Evolutionary conservation across 2,797 vertebrate genomes (phyloP).

Genomic region (Cossypha niveicapilla): DNA sequence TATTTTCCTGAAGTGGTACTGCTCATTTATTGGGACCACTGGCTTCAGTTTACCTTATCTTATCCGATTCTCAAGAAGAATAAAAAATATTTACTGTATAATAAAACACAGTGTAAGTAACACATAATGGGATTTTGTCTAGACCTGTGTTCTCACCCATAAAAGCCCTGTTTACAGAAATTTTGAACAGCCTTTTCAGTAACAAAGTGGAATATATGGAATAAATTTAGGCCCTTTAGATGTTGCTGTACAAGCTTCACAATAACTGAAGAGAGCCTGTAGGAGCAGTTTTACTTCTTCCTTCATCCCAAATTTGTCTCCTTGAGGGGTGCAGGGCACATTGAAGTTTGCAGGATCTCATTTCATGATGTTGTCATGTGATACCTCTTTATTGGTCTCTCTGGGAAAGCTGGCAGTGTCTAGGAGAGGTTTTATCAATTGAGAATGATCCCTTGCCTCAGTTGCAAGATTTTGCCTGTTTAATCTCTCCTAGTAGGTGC

Average conservation of each 20-base stretch:
- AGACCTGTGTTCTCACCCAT: neutral
- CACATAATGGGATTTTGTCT: neutral
- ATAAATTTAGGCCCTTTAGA: neutral
- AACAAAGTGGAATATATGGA: neutral
- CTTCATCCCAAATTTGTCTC: neutral
- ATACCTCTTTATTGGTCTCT: neutral
- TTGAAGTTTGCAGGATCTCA: rapidly evolving
- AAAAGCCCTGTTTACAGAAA: neutral
- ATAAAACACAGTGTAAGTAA: neutral
- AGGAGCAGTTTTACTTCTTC: neutral
- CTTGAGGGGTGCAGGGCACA: neutral
- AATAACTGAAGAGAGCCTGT: neutral
- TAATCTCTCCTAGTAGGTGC: neutral
- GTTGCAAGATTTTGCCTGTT: neutral
- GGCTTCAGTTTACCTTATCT: neutral
- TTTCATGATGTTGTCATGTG: neutral
- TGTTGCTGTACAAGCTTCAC: neutral
- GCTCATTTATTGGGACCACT: neutral
- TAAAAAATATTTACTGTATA: neutral
- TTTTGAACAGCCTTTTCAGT: neutral
- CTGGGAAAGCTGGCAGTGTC: neutral
- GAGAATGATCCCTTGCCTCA: neutral
- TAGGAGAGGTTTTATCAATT: neutral
- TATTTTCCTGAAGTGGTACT: neutral
- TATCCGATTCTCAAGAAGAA: neutral